A percentile compares a stretch with the other conserved stretches of the same genome.
phyloP scores from a whole-genome alignment of 2,888 invertebrate species.

The Tinea pellionella region DNA sequence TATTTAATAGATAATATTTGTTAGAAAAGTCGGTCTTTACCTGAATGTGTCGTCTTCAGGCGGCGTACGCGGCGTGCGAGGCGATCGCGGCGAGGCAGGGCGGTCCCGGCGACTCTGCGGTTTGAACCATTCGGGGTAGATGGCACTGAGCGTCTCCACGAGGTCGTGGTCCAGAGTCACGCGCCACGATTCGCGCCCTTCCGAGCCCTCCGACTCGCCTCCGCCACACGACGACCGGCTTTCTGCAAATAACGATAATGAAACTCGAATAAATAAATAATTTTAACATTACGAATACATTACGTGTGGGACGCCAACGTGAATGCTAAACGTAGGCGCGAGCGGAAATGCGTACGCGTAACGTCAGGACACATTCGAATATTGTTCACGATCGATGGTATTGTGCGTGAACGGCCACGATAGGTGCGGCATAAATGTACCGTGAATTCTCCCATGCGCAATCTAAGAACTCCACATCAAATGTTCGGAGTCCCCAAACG shows the following conservation, averaged over 20 bases:
- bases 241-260: conserved; percentile 65
- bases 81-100: conserved; percentile 44
- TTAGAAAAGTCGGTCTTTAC: too few relatives aligned
- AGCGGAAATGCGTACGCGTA: conserved; percentile 21
- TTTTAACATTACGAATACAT: background rate
- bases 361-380: conserved; percentile 2
- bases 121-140: conserved; percentile 95
- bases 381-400: background rate
- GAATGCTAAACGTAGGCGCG: background rate
- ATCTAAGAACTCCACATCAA: background rate
- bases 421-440: background rate
- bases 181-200: conserved; percentile 85
- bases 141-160: conserved; percentile 90
- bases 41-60: conserved; percentile 57
- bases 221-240: conserved; percentile 79
- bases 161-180: conserved; percentile 93
- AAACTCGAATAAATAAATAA: background rate
- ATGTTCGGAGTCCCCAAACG: background rate
- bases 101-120: conserved; percentile 56
- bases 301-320: too few relatives aligned
- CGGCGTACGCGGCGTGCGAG: conserved; percentile 40
- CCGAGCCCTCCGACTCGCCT: conserved; percentile 79
- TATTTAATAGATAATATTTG: background rate
- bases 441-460: background rate
- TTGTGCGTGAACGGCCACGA: background rate